phyloP scores from a whole-genome alignment of 2,113 vertebrate genomes.

The Boleophthalmus pectinirostris region DNA sequence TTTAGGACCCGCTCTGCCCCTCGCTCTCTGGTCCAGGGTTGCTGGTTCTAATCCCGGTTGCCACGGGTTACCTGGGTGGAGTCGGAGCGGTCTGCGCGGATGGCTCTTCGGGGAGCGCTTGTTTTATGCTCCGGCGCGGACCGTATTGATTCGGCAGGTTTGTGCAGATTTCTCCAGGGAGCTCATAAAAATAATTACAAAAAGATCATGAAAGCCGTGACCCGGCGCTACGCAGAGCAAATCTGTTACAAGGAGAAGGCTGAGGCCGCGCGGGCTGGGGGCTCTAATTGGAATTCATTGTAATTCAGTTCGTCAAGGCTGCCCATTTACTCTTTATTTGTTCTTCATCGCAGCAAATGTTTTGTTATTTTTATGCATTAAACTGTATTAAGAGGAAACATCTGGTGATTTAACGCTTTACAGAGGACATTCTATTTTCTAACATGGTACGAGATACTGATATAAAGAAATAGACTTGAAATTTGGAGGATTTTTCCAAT shows the following conservation, averaged over 20 bases:
- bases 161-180: slow-evolving; percentile 77
- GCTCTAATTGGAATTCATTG: neutral
- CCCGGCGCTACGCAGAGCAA: slow-evolving; percentile 77
- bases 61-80: slow-evolving; percentile 71
- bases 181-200: slow-evolving; percentile 82
- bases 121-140: slow-evolving; percentile 67
- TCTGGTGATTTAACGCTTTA: no score
- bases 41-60: slow-evolving; percentile 49
- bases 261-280: slow-evolving; percentile 47
- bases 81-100: slow-evolving; percentile 62
- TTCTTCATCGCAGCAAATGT: no score
- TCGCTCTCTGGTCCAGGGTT: slow-evolving; percentile 42
- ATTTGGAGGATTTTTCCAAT: no score
- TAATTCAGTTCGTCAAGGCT: no score
- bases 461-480: no score
- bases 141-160: slow-evolving; percentile 78
- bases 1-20: slow-evolving; percentile 46
- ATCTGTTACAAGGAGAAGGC: slow-evolving; percentile 68
- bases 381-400: no score
- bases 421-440: no score
- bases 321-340: no score
- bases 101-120: slow-evolving; percentile 77
- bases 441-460: no score
- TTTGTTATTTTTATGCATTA: no score
- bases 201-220: slow-evolving; percentile 79